These are phyloP conservation scores for Glyptemys insculpta DNA, from an alignment of 2,797 vertebrate genomes.

Conservation along the genomic window DNA sequence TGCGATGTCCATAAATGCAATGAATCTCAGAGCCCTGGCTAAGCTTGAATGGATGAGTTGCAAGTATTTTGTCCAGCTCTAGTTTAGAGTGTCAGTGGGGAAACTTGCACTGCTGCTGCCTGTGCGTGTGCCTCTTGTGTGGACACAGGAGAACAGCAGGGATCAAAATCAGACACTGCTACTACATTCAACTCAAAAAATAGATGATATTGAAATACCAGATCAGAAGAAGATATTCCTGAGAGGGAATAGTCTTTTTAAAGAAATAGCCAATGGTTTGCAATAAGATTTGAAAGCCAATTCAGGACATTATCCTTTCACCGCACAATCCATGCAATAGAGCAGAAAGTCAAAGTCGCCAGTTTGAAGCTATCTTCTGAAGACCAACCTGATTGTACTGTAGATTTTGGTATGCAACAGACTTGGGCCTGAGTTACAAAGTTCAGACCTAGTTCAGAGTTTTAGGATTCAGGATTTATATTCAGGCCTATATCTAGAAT, in stretches of 20 bases:
- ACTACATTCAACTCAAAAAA: neutral
- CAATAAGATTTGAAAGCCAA: neutral
- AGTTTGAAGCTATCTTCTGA: neutral
- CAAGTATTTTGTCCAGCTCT: neutral
- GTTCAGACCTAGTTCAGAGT: neutral
- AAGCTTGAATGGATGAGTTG: neutral
- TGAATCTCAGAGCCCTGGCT: neutral
- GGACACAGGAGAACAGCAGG: neutral
- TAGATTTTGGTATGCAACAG: accelerated
- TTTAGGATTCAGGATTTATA: neutral
- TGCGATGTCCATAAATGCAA: neutral
- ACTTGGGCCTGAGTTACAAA: neutral
- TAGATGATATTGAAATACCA: neutral
- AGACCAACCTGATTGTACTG: neutral
- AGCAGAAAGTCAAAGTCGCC: accelerated
- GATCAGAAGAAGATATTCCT: neutral
- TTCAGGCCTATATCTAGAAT: neutral
- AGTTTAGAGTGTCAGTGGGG: neutral
- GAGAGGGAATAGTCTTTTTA: neutral
- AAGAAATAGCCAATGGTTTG: neutral
- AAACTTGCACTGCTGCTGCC: neutral
- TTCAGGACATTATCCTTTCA: neutral
- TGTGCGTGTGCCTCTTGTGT: neutral
- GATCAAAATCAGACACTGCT: neutral
- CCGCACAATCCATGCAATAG: accelerated